A percentile compares a stretch with the other conserved stretches of the same genome.
phyloP scores from a whole-genome alignment of 2,888 invertebrate species.

The Tineola bisselliella region DNA sequence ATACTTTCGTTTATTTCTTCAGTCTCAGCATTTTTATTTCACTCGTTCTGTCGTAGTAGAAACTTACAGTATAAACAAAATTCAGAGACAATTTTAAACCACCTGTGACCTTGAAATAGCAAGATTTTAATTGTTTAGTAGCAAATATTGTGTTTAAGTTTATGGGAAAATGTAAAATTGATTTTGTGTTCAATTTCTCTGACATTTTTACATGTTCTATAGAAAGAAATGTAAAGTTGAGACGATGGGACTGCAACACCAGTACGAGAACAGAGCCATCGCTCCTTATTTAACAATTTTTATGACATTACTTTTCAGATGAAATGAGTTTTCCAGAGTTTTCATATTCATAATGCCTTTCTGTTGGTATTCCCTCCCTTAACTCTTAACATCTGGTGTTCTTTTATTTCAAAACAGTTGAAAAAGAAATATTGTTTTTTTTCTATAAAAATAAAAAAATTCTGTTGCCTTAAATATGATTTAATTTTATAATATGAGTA shows the following conservation, averaged over 20 bases:
- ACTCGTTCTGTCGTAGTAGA: conserved; percentile 38
- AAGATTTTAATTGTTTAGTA: too few relatives aligned
- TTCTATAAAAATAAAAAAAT: not conserved
- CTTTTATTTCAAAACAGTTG: not conserved
- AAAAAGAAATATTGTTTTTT: not conserved
- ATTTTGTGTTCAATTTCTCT: too few relatives aligned
- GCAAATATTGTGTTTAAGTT: not conserved
- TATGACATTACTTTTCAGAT: conserved; percentile 46
- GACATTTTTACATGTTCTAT: conserved; percentile 27
- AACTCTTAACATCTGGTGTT: conserved; percentile 4
- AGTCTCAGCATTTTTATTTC: conserved; percentile 55
- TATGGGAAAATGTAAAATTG: too few relatives aligned
- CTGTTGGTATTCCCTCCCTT: not conserved
- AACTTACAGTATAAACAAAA: conserved; percentile 29
- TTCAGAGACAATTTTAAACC: conserved; percentile 23
- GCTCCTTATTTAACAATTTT: conserved; percentile 54
- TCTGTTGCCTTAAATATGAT: too few relatives aligned
- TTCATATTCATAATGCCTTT: conserved; percentile 26
- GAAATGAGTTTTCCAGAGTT: conserved; percentile 39
- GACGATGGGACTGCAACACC: conserved; percentile 47
- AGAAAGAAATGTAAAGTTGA: conserved; percentile 37
- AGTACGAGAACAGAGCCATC: conserved; percentile 41
- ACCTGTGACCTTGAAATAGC: not conserved
- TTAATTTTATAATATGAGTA: too few relatives aligned
- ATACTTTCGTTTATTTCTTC: conserved; percentile 63